Evolutionary conservation across 2,113 vertebrate species (phyloP).

Genomic region (Sus scrofa): T2T-Sscrofa CM000817.6:12583501-12584000

Average conservation of each 20-base stretch:
- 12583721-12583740: not conserved
- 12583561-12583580: not conserved
- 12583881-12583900: conserved; percentile 18
- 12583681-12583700: not conserved
- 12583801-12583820: not conserved
- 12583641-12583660: not conserved
- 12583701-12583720: not conserved
- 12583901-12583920: not conserved
- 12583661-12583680: not conserved
- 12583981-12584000: conserved; percentile 12
- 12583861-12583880: not conserved
- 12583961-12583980: not conserved
- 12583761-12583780: not conserved
- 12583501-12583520: too few relatives aligned
- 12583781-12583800: not conserved
- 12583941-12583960: not conserved
- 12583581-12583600: not conserved
- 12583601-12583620: not conserved
- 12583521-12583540: too few relatives aligned
- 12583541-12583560: too few relatives aligned
- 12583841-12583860: not conserved
- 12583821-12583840: not conserved
- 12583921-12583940: not conserved
- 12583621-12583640: not conserved
- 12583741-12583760: not conserved